Conservation (phyloP, 2,113 vertebrate species). For the Siphamia tubifer region DNA sequence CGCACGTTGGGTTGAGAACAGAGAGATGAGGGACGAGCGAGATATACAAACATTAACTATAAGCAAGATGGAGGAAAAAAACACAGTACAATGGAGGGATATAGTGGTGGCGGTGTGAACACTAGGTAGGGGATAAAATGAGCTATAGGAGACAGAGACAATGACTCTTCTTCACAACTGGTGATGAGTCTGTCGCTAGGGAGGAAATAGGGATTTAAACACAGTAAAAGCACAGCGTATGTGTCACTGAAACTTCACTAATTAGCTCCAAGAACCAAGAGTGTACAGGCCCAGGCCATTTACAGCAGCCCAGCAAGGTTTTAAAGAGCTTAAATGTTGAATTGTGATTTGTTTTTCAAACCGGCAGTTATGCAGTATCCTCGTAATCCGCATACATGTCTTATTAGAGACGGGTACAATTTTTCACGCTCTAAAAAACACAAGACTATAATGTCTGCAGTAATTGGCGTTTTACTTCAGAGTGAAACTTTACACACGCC, state of each 20-base stretch:
- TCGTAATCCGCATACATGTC: conserved; percentile 25
- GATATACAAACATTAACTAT: conserved; percentile 20
- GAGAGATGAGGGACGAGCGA: background rate
- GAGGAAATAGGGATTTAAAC: conserved; percentile 6
- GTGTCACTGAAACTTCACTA: conserved; percentile 16
- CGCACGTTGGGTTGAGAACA: background rate
- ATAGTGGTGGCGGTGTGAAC: background rate
- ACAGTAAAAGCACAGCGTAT: background rate
- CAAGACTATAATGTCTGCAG: conserved; percentile 35
- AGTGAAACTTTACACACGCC: conserved; percentile 5
- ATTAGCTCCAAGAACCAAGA: conserved; percentile 1
- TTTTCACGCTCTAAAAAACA: conserved; percentile 23
- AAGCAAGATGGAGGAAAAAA: background rate
- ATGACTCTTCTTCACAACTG: conserved; percentile 23
- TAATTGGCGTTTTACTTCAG: conserved; percentile 27
- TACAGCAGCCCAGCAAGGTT: background rate
- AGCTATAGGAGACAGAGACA: background rate
- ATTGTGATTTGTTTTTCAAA: conserved; percentile 16
- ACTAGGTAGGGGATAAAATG: background rate
- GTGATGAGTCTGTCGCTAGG: background rate
- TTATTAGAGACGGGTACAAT: conserved; percentile 4
- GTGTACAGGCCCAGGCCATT: background rate
- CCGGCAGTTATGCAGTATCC: background rate
- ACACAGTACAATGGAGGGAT: background rate
- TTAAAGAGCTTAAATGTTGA: conserved; percentile 26